phyloP scores from a whole-genome alignment of 2,888 invertebrate species.

The Anaspis maculata region DNA sequence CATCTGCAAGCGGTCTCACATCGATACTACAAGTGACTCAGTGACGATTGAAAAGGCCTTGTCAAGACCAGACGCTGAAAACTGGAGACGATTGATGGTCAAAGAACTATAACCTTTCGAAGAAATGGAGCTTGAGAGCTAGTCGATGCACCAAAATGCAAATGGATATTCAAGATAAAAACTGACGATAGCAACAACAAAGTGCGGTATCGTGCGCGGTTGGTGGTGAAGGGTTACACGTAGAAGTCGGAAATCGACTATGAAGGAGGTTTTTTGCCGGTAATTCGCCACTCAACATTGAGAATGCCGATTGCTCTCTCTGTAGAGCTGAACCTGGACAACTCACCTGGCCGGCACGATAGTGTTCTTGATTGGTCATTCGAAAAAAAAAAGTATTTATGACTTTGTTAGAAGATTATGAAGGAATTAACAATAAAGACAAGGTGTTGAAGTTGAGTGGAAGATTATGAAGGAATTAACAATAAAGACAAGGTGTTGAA shows the following conservation, averaged over 20 bases:
- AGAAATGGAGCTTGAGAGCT: slow-evolving; percentile 25
- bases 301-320: slow-evolving; percentile 20
- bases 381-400: slow-evolving; percentile 19
- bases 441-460: background rate
- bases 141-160: slow-evolving; percentile 20
- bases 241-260: slow-evolving; percentile 20
- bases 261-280: slow-evolving; percentile 20
- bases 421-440: background rate
- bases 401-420: slow-evolving; percentile 12
- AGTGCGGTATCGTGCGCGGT: slow-evolving; percentile 18
- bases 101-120: slow-evolving; percentile 25
- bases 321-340: slow-evolving; percentile 15
- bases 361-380: slow-evolving; percentile 19
- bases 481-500: too few relatives aligned
- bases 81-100: slow-evolving; percentile 22
- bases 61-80: slow-evolving; percentile 16
- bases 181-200: slow-evolving; percentile 16
- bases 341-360: slow-evolving; percentile 16
- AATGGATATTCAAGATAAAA: slow-evolving; percentile 28
- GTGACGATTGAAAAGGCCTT: slow-evolving; percentile 18
- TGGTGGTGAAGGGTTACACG: slow-evolving; percentile 22
- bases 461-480: too few relatives aligned
- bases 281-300: slow-evolving; percentile 14
- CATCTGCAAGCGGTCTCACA: background rate
- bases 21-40: background rate